These are phyloP conservation scores for Tanytarsus gracilentus DNA, from an alignment of 2,888 invertebrate species.

Conservation along the genomic window DNA sequence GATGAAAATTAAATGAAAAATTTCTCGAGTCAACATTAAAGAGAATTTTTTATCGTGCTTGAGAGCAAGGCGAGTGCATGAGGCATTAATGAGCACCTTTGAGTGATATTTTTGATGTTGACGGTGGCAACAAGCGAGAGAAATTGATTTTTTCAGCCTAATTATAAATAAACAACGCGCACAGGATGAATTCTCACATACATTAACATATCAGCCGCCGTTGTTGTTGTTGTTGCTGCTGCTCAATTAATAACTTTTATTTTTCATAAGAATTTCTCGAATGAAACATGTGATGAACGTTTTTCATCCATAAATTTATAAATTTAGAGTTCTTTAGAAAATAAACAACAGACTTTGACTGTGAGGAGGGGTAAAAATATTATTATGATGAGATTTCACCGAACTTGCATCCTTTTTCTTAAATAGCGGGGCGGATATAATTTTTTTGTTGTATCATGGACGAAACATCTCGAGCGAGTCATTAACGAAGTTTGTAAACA, in stretches of 20 bases:
- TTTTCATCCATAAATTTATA: not conserved
- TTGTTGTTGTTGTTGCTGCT: not conserved
- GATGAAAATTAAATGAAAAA: too few species aligned
- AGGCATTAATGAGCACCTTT: slow-evolving; percentile 6
- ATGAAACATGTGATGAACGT: slow-evolving; percentile 1
- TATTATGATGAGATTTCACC: not conserved
- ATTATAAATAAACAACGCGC: slow-evolving; percentile 7
- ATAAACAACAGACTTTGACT: slow-evolving; percentile 1
- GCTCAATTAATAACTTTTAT: not conserved
- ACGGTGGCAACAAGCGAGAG: slow-evolving; percentile 1
- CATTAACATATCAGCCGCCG: not conserved
- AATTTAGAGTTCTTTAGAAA: not conserved
- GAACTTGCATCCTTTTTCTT: not conserved
- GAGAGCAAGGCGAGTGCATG: too few species aligned
- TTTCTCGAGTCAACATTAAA: too few species aligned
- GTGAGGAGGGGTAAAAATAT: too few species aligned
- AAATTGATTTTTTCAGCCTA: slow-evolving; percentile 10
- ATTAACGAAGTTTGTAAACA: slow-evolving; percentile 3
- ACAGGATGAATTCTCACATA: not conserved
- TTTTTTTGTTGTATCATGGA: not conserved
- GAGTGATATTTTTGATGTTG: too few species aligned
- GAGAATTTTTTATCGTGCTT: too few species aligned
- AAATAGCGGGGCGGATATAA: not conserved
- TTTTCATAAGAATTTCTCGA: not conserved
- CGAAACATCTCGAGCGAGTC: not conserved